Evolutionary conservation across 2,888 invertebrate genomes (phyloP), one percentile per base, ranked within the genome.

Genomic region (Pinctada fucata): DNA sequence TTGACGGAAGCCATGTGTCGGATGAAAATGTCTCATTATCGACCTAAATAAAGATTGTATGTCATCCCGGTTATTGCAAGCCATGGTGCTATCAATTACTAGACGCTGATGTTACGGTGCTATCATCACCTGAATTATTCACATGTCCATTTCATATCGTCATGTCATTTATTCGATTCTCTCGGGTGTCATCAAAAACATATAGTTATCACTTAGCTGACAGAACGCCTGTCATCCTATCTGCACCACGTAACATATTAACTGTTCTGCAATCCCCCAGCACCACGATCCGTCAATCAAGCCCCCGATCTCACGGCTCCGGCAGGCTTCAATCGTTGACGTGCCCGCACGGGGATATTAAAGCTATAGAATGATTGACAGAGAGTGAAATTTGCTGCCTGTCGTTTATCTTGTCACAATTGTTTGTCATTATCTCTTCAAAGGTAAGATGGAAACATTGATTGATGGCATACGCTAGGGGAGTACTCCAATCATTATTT

Each of bases 161-260:
- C 49, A 45, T 68, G 73, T 68, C 75, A 58, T 75, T 75, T 68
- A 75, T 69, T 68, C 66, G 52, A 68, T 51, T 49, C 69, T 75
- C 75, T 58, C 51, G 75, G 64, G 75, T 75, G 75, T 75, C 75
- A 52, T 75, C 75, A 75, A 75, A 75, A 68, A 58, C 75, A 68
- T 75, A 68, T 75, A 75, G 75, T 75, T 75, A 75, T 75, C 75
- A 68, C 69, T 51, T 52, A 51, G 10, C 45, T 69, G 75, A 75
- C 75, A 75, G 75, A 31, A 48, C 52, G 75, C 69, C 75, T 73
- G 75, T 75, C 75, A 75, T 75, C 58, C 75, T 51, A 45, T 48
- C 52, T 50, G 66, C 58, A 52, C 49, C 50, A 68, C 58, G 75
- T 75, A 69, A 75, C 75, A 52, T 66, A 73, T 73, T 73, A 73